Evolutionary conservation across 2,113 vertebrate genomes (phyloP).

Genomic region (Prinia subflava): DNA sequence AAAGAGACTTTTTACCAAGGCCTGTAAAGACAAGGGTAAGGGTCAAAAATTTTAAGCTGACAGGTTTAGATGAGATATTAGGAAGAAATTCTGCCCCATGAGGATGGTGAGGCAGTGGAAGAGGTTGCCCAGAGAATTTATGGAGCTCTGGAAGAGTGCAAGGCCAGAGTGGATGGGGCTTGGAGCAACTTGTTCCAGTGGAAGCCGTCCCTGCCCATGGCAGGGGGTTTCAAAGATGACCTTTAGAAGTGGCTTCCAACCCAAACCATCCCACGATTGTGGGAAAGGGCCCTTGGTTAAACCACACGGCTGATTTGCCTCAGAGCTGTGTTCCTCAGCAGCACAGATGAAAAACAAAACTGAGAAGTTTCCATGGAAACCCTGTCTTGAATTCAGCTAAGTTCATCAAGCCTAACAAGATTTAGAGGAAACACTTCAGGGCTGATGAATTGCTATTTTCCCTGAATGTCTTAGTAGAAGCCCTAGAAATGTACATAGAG

Average conservation of each 20-base stretch:
- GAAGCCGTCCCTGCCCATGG: rapidly evolving
- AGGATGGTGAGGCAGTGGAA: background rate
- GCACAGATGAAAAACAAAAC: background rate
- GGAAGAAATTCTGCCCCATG: background rate
- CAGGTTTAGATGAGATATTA: background rate
- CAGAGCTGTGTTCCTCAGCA: background rate
- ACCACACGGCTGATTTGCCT: background rate
- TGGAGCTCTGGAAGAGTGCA: background rate
- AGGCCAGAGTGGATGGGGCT: background rate
- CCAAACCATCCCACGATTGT: background rate
- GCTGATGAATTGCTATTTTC: background rate
- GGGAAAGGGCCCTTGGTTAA: background rate
- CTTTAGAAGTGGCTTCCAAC: background rate
- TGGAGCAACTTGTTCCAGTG: background rate
- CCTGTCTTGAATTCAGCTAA: constrained; percentile 1
- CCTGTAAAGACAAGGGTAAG: background rate
- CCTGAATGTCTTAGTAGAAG: background rate
- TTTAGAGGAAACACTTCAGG: background rate
- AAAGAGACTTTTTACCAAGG: background rate
- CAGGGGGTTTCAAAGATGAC: background rate
- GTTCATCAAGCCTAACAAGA: constrained; percentile 34
- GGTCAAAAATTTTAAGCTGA: background rate
- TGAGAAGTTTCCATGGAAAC: constrained; percentile 43
- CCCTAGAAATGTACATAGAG: background rate
- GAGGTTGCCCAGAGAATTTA: background rate